Base-by-base conservation (phyloP, 2,113 vertebrate genomes). In the Rhinogobius similis region DNA sequence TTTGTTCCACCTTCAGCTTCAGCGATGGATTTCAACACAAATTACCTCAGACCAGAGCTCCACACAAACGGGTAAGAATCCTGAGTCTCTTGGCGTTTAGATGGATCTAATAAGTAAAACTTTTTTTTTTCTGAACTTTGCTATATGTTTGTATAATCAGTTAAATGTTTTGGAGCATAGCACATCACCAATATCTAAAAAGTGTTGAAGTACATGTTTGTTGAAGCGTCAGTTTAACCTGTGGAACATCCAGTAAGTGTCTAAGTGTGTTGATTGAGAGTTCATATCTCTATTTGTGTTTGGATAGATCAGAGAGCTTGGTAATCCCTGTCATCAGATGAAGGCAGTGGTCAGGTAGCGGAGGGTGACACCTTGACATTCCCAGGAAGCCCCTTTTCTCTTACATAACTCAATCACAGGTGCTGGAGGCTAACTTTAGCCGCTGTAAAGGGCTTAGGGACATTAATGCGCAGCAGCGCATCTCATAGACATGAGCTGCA, bases 401-500 rank as follows among this genome's bases (percentile, higher is more conserved):
- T 92, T 93, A 77, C 73, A 72, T 87, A 93, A 93, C 81, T 44
- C 88, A 88, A 85, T 87, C 81, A 87, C 82, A 79, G 82, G 82
- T 68, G 90, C 58, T 75, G 58, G 75, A 80, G 68, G 80, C 90
- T 91, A 91, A 91, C 87, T 90, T 77, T 82, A 90, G 85, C 88
- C 84, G 83, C 81, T 81, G 87, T 89, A 87, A 87, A 79, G 70
- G 84, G 86, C 85, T 91, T 92, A 91, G 59, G 79, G 73, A 77
- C 82, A 89, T 90, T 91, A 91, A 85, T 83, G 80, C 81, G 77
- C 53, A 39, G 82, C 62, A 68, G 69, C 79, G 81, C 77, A 83
- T 89, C 84, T 90, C 87, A 88, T 88, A 74, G 85, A 21, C 68
- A 41, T 81, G 86, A 86, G 83, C 87, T 70, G 76, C 44, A 70